These are phyloP conservation scores for Cossypha caffra DNA, from an alignment of 2,797 vertebrate genomes.

Conservation along the genomic window DNA sequence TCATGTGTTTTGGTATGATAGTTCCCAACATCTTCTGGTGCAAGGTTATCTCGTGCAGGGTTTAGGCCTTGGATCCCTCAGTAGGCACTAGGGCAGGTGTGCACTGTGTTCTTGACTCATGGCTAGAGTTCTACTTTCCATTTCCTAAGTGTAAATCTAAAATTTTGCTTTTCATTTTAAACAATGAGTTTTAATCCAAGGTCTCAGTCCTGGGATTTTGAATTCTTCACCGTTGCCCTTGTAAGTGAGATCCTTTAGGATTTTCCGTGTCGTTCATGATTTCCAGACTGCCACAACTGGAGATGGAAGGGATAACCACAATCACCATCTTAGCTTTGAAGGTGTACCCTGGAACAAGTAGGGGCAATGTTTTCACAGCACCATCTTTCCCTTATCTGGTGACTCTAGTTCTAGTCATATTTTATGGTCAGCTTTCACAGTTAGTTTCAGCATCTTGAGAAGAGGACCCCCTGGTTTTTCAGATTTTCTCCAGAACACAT, in stretches of 20 bases:
- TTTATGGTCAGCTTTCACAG: background rate
- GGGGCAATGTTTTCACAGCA: background rate
- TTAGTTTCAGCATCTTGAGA: background rate
- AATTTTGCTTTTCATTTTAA: background rate
- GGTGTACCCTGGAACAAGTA: background rate
- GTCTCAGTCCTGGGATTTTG: background rate
- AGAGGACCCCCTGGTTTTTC: fast-evolving
- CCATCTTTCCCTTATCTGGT: background rate
- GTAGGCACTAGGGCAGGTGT: background rate
- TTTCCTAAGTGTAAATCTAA: background rate
- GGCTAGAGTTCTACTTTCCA: background rate
- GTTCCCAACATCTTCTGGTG: background rate
- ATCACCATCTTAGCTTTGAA: background rate
- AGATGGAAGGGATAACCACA: background rate
- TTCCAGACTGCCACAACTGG: background rate
- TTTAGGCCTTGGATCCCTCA: background rate
- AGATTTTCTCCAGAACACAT: background rate
- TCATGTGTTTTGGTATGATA: background rate
- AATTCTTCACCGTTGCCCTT: background rate
- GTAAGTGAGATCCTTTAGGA: background rate
- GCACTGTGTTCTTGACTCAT: background rate
- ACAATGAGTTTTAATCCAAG: background rate
- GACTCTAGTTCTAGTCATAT: background rate
- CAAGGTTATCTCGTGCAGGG: background rate
- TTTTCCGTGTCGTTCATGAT: background rate